Evolutionary conservation across 2,113 vertebrate genomes (phyloP).

Genomic region (Daubentonia madagascariensis): DNA sequence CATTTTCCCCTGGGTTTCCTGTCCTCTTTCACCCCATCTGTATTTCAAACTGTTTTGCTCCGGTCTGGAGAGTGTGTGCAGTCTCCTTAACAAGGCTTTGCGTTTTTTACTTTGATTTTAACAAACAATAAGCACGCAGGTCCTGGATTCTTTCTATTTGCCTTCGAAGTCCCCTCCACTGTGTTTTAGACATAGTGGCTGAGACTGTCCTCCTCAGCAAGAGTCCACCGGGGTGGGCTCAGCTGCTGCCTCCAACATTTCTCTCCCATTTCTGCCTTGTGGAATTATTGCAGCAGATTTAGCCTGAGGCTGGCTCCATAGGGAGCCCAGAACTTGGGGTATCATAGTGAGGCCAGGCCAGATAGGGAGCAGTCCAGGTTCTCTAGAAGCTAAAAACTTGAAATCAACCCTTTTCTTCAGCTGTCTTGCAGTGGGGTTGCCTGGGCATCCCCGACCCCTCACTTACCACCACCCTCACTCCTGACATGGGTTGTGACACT

Average conservation of each 20-base stretch:
- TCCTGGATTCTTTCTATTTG: neutral
- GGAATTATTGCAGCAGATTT: conserved; percentile 90
- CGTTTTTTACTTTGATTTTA: conserved; percentile 41
- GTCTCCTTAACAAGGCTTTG: neutral
- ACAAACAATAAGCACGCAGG: neutral
- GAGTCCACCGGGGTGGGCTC: fast-evolving
- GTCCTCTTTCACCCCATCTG: neutral
- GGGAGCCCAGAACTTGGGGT: conserved; percentile 89
- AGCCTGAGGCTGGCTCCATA: conserved; percentile 86
- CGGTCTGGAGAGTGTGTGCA: neutral
- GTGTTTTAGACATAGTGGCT: neutral
- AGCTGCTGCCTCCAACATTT: conserved; percentile 60
- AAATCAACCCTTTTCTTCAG: conserved; percentile 75
- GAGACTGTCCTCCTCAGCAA: neutral
- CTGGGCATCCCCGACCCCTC: neutral
- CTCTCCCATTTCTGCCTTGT: conserved; percentile 83
- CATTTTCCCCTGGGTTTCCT: neutral
- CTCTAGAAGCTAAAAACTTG: conserved; percentile 60
- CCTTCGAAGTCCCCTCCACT: neutral
- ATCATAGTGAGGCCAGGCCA: conserved; percentile 74
- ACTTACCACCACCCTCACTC: neutral
- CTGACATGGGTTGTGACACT: neutral
- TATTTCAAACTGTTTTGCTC: conserved; percentile 44
- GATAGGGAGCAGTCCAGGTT: conserved; percentile 80
- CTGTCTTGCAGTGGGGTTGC: conserved; percentile 58